Percentiles rank a stretch among this genome's conserved stretches.
Conservation (phyloP, 1,140 invertebrate genomes). For the Temnothorax longispinosus region DNA sequence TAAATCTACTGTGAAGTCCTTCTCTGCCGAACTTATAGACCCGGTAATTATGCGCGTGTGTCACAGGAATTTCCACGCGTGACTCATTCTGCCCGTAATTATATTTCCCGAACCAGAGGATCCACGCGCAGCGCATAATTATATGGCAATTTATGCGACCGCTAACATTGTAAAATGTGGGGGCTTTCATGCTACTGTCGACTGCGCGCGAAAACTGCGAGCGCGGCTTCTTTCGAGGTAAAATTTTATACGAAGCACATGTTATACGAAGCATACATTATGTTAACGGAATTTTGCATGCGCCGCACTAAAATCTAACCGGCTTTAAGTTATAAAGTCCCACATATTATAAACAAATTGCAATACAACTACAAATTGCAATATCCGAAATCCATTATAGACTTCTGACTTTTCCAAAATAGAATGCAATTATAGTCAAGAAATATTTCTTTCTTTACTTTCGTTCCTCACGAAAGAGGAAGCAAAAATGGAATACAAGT, state of each 20-base stretch:
- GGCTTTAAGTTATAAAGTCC: not conserved
- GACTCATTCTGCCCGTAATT: conserved; percentile 31
- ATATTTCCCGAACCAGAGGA: not conserved
- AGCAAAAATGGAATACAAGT: not conserved
- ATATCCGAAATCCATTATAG: not conserved
- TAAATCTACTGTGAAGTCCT: conserved; percentile 5
- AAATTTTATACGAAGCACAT: conserved; percentile 26
- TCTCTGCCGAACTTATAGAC: conserved; percentile 2
- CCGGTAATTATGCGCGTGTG: conserved; percentile 39
- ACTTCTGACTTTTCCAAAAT: not conserved
- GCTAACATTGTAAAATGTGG: conserved; percentile 13
- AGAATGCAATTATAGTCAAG: not conserved
- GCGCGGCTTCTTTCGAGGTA: conserved; percentile 15
- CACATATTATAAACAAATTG: conserved; percentile 1
- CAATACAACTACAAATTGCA: conserved; percentile 11
- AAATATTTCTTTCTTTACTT: not conserved
- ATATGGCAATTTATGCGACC: conserved; percentile 33
- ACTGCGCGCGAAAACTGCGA: conserved; percentile 11
- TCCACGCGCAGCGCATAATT: not conserved
- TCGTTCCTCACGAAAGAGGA: not conserved
- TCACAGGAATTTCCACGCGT: conserved; percentile 40
- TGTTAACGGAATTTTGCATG: not conserved
- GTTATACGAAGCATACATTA: not conserved
- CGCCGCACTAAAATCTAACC: not conserved
- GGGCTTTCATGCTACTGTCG: not conserved